Conservation (phyloP, 2,888 invertebrate species). For the Hypomecis punctinalis region DNA sequence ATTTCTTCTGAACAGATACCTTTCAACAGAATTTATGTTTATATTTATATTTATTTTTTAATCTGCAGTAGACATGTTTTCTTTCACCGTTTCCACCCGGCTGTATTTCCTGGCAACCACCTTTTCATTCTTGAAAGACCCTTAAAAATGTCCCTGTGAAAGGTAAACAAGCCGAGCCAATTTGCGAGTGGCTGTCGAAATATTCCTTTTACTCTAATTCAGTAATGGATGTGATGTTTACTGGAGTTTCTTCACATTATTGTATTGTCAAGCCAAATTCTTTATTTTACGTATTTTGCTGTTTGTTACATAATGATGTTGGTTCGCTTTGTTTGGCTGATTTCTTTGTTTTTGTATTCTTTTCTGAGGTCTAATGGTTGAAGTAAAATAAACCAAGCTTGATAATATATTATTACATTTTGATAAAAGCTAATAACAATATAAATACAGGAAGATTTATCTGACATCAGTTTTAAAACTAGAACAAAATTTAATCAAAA, state of each 20-base stretch:
- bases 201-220: conserved; percentile 24
- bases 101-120: background rate
- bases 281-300: conserved; percentile 4
- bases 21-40: too few relatives aligned
- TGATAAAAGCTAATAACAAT: too few relatives aligned
- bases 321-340: background rate
- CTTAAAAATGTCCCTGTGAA: conserved; percentile 4
- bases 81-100: too few relatives aligned
- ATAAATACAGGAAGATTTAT: too few relatives aligned
- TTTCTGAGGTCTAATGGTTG: too few relatives aligned
- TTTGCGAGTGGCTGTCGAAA: conserved; percentile 20
- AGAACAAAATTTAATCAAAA: too few relatives aligned
- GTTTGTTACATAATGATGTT: background rate
- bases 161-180: conserved; percentile 15
- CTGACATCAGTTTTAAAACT: too few relatives aligned
- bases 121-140: background rate
- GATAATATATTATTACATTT: too few relatives aligned
- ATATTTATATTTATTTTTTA: too few relatives aligned
- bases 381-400: too few relatives aligned
- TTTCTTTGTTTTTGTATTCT: background rate
- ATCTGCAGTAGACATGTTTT: too few relatives aligned
- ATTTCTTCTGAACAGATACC: too few relatives aligned
- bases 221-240: conserved; percentile 23
- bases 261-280: background rate
- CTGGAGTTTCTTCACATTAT: background rate